A percentile compares a stretch with the other conserved stretches of the same genome.
Evolutionary conservation across 2,888 invertebrate species (phyloP).

Genomic region (Eueremaeus valkanovi): DNA sequence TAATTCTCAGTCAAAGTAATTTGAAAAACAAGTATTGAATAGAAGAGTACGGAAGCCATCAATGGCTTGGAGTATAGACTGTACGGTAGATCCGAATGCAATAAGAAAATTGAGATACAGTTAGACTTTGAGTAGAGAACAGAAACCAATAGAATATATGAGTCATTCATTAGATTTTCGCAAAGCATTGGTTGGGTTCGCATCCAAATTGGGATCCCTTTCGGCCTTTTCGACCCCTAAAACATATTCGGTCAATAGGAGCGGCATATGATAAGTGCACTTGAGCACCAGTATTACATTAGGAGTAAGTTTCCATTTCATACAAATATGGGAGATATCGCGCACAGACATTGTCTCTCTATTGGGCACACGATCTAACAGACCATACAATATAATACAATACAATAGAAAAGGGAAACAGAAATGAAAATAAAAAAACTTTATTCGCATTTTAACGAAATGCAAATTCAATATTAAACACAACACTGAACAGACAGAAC

Average conservation of each 20-base stretch:
- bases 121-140: background rate
- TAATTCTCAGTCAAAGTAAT: constrained; percentile 27
- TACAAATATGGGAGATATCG: too few relatives aligned
- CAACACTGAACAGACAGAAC: constrained; percentile 4
- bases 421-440: too few relatives aligned
- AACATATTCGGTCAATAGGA: constrained; percentile 9
- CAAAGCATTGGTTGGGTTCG: too few relatives aligned
- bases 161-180: constrained; percentile 29
- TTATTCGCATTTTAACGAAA: constrained; percentile 1
- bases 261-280: constrained; percentile 18
- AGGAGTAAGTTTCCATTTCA: constrained; percentile 3
- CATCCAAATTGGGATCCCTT: background rate
- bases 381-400: background rate
- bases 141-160: background rate
- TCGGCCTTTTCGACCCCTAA: constrained; percentile 23
- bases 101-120: constrained; percentile 9
- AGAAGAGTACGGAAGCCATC: background rate
- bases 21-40: constrained; percentile 22
- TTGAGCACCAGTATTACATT: background rate
- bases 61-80: too few relatives aligned
- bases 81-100: background rate
- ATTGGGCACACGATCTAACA: background rate
- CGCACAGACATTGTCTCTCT: too few relatives aligned
- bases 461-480: constrained; percentile 29
- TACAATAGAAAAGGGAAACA: too few relatives aligned